Percentiles rank a stretch among this genome's conserved stretches.
Conservation (phyloP, 2,797 vertebrate species). For the Myripristis murdjan region DNA sequence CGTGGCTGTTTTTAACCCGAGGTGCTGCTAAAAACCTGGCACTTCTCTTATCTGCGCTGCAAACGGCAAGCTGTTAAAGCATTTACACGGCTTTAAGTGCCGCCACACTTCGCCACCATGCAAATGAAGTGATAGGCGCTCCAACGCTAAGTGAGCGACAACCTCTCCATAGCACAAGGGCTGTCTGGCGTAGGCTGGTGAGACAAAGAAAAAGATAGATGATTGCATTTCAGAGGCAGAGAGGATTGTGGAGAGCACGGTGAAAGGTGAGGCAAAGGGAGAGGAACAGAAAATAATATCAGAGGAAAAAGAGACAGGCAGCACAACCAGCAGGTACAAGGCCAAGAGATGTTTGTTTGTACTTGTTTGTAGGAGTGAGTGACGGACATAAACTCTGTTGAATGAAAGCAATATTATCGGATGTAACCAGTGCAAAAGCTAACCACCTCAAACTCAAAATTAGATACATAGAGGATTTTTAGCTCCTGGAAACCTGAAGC, state of each 20-base stretch:
- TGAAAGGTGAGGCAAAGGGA: constrained; percentile 51
- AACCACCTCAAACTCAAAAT: neutral
- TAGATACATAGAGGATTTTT: neutral
- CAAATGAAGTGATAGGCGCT: constrained; percentile 72
- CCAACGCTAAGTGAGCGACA: constrained; percentile 52
- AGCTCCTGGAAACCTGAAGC: neutral
- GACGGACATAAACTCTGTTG: constrained; percentile 2
- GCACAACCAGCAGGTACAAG: constrained; percentile 30
- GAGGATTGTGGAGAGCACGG: constrained; percentile 24
- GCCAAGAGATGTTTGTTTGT: constrained; percentile 49
- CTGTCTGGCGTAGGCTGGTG: constrained; percentile 49
- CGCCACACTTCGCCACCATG: constrained; percentile 51
- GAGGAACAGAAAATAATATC: constrained; percentile 39
- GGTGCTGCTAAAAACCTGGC: constrained; percentile 49
- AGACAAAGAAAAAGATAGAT: constrained; percentile 50
- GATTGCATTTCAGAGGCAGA: constrained; percentile 47
- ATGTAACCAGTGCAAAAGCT: constrained; percentile 18
- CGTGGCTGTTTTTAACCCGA: constrained; percentile 52
- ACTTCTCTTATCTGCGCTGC: constrained; percentile 37
- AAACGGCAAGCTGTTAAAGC: constrained; percentile 59
- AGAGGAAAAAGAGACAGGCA: constrained; percentile 34
- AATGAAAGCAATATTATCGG: constrained; percentile 18
- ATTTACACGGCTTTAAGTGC: constrained; percentile 53
- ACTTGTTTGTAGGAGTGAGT: constrained; percentile 61
- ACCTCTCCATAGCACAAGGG: constrained; percentile 38